Percentiles rank a stretch among this genome's conserved stretches.
Conservation (phyloP, 2,113 vertebrate species). For the Sylvietta virens region DNA sequence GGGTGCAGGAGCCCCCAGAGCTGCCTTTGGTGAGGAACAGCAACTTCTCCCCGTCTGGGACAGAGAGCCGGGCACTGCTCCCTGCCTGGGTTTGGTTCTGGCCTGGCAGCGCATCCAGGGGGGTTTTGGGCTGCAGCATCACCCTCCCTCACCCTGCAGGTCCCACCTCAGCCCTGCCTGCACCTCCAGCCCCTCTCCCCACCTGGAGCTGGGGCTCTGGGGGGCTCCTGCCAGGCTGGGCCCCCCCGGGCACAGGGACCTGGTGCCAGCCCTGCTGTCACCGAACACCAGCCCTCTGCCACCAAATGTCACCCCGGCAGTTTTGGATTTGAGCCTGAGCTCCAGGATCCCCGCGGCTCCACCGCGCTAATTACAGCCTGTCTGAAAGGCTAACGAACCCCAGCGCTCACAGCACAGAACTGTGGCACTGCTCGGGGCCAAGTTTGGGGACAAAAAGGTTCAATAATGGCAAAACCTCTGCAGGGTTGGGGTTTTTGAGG, state of each 20-base stretch:
- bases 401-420: background rate
- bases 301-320: background rate
- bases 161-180: background rate
- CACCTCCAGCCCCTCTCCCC: background rate
- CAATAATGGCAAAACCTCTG: background rate
- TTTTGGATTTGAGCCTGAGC: background rate
- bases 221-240: background rate
- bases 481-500: background rate
- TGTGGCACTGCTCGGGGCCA: background rate
- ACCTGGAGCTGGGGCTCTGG: background rate
- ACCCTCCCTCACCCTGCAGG: background rate
- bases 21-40: fast-evolving
- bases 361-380: conserved; percentile 3
- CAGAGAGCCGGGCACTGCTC: background rate
- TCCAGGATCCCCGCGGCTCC: background rate
- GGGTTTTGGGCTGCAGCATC: background rate
- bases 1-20: background rate
- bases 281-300: background rate
- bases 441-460: background rate
- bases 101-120: background rate
- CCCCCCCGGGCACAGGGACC: background rate
- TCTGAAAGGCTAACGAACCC: background rate
- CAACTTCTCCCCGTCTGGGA: background rate
- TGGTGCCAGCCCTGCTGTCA: background rate
- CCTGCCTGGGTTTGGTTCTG: background rate